A percentile compares a stretch with the other conserved stretches of the same genome.
phyloP scores from a whole-genome alignment of 2,113 vertebrate genomes.

The Hystrix brachyura region DNA sequence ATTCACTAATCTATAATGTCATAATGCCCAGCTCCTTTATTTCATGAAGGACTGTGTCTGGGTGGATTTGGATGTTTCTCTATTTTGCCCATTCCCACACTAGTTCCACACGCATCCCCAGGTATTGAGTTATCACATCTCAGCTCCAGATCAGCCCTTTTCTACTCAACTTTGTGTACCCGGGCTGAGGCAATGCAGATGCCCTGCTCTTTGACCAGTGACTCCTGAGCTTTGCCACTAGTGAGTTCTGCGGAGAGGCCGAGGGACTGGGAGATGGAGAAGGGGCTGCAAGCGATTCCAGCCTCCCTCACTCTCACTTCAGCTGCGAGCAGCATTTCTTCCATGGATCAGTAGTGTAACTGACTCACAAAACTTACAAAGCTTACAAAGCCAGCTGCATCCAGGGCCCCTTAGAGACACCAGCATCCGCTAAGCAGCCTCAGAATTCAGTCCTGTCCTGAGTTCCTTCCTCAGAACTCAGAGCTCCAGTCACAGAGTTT shows the following conservation, averaged over 20 bases:
- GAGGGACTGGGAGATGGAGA: too few relatives aligned
- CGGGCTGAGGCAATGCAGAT: too few relatives aligned
- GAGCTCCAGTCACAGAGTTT: fast-evolving
- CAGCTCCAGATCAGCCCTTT: background rate
- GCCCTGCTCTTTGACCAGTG: background rate
- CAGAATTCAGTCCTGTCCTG: background rate
- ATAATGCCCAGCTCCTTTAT: too few relatives aligned
- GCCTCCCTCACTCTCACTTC: background rate
- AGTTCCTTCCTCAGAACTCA: background rate
- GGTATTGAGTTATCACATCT: background rate
- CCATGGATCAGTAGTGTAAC: fast-evolving
- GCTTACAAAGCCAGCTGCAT: fast-evolving
- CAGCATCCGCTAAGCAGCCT: too few relatives aligned
- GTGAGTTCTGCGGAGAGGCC: background rate
- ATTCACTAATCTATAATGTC: background rate
- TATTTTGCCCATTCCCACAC: background rate
- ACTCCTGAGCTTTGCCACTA: background rate
- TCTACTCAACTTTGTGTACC: background rate
- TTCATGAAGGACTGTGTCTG: background rate
- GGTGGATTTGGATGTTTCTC: background rate
- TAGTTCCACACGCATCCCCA: fast-evolving
- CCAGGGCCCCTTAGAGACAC: background rate
- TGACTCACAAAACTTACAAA: background rate
- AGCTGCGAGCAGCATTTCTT: background rate
- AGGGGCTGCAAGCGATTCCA: too few relatives aligned